Conservation (phyloP, 2,797 vertebrate genomes). For the Apogon hyalosoma region DNA sequence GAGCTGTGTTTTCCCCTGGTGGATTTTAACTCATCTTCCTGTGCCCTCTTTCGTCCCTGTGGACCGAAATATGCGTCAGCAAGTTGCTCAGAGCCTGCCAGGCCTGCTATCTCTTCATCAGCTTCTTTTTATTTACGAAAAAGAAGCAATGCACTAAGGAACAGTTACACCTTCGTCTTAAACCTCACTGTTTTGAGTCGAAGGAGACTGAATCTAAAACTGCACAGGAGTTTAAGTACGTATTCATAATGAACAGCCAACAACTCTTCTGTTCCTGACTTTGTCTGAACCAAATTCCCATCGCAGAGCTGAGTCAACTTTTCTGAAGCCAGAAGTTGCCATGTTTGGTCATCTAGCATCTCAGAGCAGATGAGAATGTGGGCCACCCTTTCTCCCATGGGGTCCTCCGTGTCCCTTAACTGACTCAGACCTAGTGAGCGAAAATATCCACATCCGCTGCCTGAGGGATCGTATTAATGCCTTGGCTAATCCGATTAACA, state of each 20-base stretch:
- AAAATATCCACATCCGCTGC: conserved; percentile 72
- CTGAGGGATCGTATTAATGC: conserved; percentile 81
- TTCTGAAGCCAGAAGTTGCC: conserved; percentile 22
- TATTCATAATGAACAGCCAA: no score
- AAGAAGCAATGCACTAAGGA: conserved; percentile 18
- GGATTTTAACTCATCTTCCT: conserved; percentile 53
- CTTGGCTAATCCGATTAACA: conserved; percentile 86
- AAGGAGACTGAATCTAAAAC: neutral
- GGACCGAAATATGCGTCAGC: conserved; percentile 70
- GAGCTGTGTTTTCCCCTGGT: conserved; percentile 38
- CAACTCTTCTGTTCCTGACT: conserved; percentile 27
- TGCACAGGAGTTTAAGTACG: no score
- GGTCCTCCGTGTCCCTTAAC: conserved; percentile 59
- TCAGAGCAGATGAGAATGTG: conserved; percentile 46
- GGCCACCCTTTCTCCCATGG: conserved; percentile 47
- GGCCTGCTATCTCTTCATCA: conserved; percentile 38
- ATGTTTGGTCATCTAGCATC: conserved; percentile 18
- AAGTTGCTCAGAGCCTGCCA: conserved; percentile 57
- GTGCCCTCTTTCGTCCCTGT: conserved; percentile 59
- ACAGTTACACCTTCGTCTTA: neutral
- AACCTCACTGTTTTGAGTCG: conserved; percentile 1
- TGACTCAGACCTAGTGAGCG: conserved; percentile 70
- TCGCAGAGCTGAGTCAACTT: conserved; percentile 44
- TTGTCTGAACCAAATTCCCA: conserved; percentile 12
- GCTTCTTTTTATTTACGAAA: conserved; percentile 12